Evolutionary conservation across 2,888 invertebrate species (phyloP).

Genomic region (Latheticus oryzae): DNA sequence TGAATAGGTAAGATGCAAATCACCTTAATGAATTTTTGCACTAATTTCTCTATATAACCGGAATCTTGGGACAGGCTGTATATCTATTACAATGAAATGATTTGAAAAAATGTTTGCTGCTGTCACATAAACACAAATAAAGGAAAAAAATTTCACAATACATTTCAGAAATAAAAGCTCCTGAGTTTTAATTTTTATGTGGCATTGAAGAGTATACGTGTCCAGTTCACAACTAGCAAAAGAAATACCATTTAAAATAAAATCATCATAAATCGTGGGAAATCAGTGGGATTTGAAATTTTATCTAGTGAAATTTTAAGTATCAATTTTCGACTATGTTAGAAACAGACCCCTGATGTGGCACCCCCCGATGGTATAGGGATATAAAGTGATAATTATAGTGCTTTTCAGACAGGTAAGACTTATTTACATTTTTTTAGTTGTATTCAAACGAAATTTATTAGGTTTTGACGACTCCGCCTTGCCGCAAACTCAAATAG

Average conservation of each 20-base stretch:
- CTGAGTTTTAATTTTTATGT: no score
- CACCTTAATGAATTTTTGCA: no score
- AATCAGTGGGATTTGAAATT: conserved; percentile 28
- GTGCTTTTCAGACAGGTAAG: conserved; percentile 17
- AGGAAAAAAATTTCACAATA: no score
- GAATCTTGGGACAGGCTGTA: no score
- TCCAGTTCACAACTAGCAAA: conserved; percentile 19
- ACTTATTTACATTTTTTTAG: conserved; percentile 28
- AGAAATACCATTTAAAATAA: conserved; percentile 18
- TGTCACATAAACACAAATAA: conserved; percentile 3
- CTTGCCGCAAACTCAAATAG: no score
- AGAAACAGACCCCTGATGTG: conserved; percentile 16
- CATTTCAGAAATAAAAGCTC: no score
- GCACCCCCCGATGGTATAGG: conserved; percentile 21
- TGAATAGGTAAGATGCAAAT: no score
- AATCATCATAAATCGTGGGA: conserved; percentile 24
- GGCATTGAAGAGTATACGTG: no score
- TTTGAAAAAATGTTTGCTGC: background rate
- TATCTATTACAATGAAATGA: background rate
- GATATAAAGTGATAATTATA: conserved; percentile 35
- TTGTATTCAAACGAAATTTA: conserved; percentile 25
- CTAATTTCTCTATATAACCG: no score
- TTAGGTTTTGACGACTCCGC: conserved; percentile 19
- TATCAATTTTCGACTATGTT: conserved; percentile 36
- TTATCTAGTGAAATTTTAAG: conserved; percentile 36